Evolutionary conservation across 2,888 invertebrate species (phyloP).

Genomic region (Palloptera scutellata): DNA sequence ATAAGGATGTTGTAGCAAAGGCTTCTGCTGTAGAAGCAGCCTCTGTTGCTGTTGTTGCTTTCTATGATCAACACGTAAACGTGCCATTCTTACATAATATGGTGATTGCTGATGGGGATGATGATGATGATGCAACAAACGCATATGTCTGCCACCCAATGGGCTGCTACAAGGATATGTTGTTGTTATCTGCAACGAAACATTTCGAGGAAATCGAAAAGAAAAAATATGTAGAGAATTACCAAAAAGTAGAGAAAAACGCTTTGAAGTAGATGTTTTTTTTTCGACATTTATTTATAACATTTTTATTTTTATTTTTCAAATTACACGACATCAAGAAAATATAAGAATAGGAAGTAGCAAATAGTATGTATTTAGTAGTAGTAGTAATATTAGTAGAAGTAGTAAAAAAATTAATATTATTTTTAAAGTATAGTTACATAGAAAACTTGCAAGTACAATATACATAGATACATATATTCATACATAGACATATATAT

Average conservation of each 20-base stretch:
- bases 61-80: conserved; percentile 32
- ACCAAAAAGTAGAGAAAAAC: conserved; percentile 18
- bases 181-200: conserved; percentile 38
- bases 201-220: conserved; percentile 26
- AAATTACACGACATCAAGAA: conserved; percentile 38
- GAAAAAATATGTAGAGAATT: conserved; percentile 24
- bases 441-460: no score
- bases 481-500: conserved; percentile 5
- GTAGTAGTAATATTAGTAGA: no score
- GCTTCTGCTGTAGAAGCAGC: conserved; percentile 19
- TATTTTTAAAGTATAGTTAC: no score
- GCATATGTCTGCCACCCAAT: conserved; percentile 44
- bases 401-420: no score
- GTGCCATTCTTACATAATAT: conserved; percentile 16
- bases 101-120: conserved; percentile 3
- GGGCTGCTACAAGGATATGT: conserved; percentile 44
- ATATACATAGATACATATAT: conserved; percentile 18
- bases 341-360: no score
- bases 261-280: conserved; percentile 3
- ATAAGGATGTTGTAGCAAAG: conserved; percentile 33
- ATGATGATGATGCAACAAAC: conserved; percentile 35
- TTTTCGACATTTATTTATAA: no score
- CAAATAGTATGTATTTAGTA: no score
- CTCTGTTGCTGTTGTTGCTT: conserved; percentile 33
- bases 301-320: conserved; percentile 17